Evolutionary conservation across 2,797 vertebrate genomes (phyloP).

Genomic region (Peromyscus attwateri): DNA sequence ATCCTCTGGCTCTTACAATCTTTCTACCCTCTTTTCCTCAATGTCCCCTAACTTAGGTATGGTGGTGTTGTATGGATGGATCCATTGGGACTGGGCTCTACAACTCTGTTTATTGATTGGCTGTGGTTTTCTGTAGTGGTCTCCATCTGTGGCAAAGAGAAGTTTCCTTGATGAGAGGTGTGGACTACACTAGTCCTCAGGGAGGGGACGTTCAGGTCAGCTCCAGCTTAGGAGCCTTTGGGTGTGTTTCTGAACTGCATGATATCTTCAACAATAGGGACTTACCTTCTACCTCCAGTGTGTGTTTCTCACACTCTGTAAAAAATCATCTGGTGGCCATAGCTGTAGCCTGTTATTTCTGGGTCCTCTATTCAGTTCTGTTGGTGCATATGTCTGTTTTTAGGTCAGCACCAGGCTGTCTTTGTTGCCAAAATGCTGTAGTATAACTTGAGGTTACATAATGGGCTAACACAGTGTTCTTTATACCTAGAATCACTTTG

Average conservation of each 20-base stretch:
- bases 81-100: not conserved
- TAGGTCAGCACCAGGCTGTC: not conserved
- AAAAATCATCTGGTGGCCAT: not conserved
- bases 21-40: not conserved
- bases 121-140: not conserved
- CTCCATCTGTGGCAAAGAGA: not conserved
- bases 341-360: not conserved
- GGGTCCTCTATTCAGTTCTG: not conserved
- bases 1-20: not conserved
- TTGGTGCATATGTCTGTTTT: not conserved
- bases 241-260: not conserved
- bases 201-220: not conserved
- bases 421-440: not conserved
- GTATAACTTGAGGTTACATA: not conserved
- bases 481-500: not conserved
- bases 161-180: too few relatives aligned
- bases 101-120: not conserved
- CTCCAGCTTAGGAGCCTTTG: not conserved
- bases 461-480: not conserved
- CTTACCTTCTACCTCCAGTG: not conserved
- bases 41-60: not conserved
- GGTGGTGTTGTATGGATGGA: not conserved
- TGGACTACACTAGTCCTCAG: not conserved
- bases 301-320: not conserved
- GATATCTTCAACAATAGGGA: not conserved